A percentile compares a stretch with the other conserved stretches of the same genome.
phyloP scores from a whole-genome alignment of 2,797 vertebrate genomes.

The Thalassophryne amazonica region DNA sequence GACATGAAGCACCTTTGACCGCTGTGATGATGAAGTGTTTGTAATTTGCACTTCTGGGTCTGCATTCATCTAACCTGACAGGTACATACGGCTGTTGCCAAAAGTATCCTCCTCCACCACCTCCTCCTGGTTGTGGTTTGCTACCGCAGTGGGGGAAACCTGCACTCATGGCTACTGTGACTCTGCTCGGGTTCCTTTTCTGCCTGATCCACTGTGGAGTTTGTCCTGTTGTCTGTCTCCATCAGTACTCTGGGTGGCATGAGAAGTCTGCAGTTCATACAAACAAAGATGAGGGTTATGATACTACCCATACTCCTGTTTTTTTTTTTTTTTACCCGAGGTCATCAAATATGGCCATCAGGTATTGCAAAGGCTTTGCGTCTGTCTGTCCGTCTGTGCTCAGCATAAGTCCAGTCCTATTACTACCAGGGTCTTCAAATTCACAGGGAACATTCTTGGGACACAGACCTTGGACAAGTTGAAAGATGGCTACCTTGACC shows the following conservation, averaged over 20 bases:
- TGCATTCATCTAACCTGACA: constrained; percentile 74
- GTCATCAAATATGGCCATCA: too few species aligned
- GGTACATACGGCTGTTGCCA: constrained; percentile 77
- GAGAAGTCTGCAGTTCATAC: constrained; percentile 37
- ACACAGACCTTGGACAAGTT: too few species aligned
- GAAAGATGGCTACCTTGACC: too few species aligned
- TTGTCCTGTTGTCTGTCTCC: constrained; percentile 55
- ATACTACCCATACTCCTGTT: neutral
- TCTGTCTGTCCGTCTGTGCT: too few species aligned
- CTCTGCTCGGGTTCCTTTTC: constrained; percentile 53
- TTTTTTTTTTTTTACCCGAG: neutral
- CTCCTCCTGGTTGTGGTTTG: constrained; percentile 81
- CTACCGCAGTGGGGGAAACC: constrained; percentile 43
- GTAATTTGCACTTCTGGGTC: neutral
- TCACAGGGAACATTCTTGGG: too few species aligned
- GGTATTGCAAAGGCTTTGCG: too few species aligned
- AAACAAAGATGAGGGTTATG: neutral
- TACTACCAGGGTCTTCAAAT: too few species aligned
- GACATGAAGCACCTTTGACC: neutral
- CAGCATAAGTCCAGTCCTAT: too few species aligned
- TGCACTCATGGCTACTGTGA: constrained; percentile 59
- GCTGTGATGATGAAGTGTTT: neutral
- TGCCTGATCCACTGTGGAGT: constrained; percentile 47
- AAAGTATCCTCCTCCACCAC: constrained; percentile 69
- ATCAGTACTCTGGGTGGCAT: constrained; percentile 67